Percentiles rank a stretch among this genome's conserved stretches.
phyloP scores from a whole-genome alignment of 2,888 invertebrate species.

The Chydorus sphaericus region DNA sequence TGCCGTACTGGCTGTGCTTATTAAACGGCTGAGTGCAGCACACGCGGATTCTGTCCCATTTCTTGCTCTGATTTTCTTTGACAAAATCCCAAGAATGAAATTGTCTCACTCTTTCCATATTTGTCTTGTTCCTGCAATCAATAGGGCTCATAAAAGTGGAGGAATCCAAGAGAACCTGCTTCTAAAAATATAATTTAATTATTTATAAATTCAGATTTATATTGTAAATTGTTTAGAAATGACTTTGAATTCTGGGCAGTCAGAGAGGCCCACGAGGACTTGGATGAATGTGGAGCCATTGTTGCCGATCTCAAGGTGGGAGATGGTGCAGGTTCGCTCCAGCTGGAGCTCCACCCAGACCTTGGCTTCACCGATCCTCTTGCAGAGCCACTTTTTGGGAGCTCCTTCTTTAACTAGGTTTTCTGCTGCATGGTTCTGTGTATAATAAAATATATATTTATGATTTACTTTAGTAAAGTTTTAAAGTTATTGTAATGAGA shows the following conservation, averaged over 20 bases:
- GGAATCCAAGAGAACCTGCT: conserved; percentile 54
- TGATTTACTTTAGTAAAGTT: not conserved
- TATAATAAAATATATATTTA: conserved; percentile 13
- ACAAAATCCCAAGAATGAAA: conserved; percentile 47
- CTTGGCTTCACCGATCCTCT: conserved; percentile 46
- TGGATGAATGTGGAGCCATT: conserved; percentile 70
- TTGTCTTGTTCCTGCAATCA: conserved; percentile 53
- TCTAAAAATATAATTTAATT: conserved; percentile 14
- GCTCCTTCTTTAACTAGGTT: conserved; percentile 52
- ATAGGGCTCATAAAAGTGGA: conserved; percentile 63
- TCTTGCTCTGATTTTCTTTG: conserved; percentile 38
- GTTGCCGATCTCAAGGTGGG: conserved; percentile 64
- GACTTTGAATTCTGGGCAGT: conserved; percentile 40
- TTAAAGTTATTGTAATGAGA: too few relatives aligned
- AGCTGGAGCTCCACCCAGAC: conserved; percentile 53
- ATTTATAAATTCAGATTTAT: not conserved
- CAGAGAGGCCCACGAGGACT: conserved; percentile 58
- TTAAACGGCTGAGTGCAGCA: conserved; percentile 80
- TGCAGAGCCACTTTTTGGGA: conserved; percentile 60
- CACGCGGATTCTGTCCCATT: conserved; percentile 70
- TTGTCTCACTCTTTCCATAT: conserved; percentile 54
- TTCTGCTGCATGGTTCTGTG: conserved; percentile 48
- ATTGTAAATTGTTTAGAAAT: conserved; percentile 44
- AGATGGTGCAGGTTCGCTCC: conserved; percentile 43
- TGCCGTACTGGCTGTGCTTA: conserved; percentile 57